Conservation (phyloP, 2,797 vertebrate species). For the Sebastes iracundus region DNA sequence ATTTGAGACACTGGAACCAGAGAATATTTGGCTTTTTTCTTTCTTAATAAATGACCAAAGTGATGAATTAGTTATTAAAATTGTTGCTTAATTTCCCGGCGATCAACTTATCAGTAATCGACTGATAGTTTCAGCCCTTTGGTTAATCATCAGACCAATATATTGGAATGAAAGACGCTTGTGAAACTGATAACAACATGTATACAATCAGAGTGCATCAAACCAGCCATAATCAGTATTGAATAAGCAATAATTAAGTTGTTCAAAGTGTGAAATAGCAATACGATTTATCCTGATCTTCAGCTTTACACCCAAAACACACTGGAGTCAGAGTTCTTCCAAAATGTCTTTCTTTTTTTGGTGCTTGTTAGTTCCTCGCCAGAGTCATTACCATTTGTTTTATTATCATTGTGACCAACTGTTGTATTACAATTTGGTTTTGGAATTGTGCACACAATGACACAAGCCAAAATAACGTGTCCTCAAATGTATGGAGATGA, state of each 20-base stretch:
- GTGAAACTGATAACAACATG: no score
- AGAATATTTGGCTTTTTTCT: not conserved
- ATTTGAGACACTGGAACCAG: not conserved
- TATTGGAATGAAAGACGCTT: not conserved
- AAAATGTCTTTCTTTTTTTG: not conserved
- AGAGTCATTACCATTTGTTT: not conserved
- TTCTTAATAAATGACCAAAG: not conserved
- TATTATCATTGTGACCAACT: not conserved
- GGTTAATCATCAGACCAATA: not conserved
- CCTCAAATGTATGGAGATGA: not conserved
- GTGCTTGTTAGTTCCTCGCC: not conserved
- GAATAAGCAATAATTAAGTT: not conserved
- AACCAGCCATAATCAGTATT: not conserved
- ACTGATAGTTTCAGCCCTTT: not conserved
- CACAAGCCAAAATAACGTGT: not conserved
- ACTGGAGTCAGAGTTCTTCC: not conserved
- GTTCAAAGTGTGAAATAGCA: not conserved
- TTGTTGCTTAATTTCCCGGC: not conserved
- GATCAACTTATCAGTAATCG: not conserved
- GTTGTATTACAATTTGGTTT: not conserved
- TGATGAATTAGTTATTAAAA: not conserved
- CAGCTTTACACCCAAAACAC: not conserved
- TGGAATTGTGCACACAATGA: not conserved
- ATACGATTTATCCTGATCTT: not conserved
- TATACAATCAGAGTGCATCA: not conserved